Base-by-base conservation (phyloP, 1,140 invertebrate genomes). In the Hycleus phaleratus region DNA sequence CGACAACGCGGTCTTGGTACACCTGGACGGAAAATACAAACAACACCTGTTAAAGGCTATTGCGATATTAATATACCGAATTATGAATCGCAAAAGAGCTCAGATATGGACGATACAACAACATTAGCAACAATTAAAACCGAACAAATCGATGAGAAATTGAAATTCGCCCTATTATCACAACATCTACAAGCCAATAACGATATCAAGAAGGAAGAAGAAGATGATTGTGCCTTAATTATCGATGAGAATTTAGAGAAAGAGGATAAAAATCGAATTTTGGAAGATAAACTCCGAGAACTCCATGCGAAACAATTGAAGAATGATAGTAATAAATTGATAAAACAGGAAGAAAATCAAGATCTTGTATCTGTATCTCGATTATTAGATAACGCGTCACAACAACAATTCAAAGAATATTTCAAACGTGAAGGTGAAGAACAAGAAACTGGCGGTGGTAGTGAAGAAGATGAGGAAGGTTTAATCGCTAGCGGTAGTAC, bases 311-410 rank as follows among this genome's bases (percentile, higher is more conserved):
- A 67, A 56, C 38, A 70, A 18, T 18, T 18, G 18, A 18, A 18
- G 18, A 51, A 55, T 3, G 38, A 38, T 12, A 56, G 54, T 7
- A 57, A 63, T 52, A 70, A 66, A 32, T 58, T 38, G 49, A n/a
- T 6, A 25, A 62, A 66, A 46, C 72, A 71, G 54, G 77, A 78
- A 48, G 77, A 78, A 54, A 70, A 72, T 6, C 74, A 78, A 3
- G 88, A 91, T 70, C 73, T 91, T 38, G 88, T 86, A 1, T 85
- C 87, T 38, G 87, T 91, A 0, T 85, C 88, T 0, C 83, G 85
- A 42, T 74, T 89, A 3, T 73, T 91, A 51, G 90, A 91, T 58
- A 92, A 91, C 62, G 86, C 87, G 1, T 88, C 87, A 11, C 84
- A 88, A 55, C 83, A 78, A 56, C 72, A 74, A 11, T 80, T 81